These are phyloP conservation scores for Stenotaenia linearis DNA, from an alignment of 2,888 invertebrate genomes.

Conservation along the genomic window DNA sequence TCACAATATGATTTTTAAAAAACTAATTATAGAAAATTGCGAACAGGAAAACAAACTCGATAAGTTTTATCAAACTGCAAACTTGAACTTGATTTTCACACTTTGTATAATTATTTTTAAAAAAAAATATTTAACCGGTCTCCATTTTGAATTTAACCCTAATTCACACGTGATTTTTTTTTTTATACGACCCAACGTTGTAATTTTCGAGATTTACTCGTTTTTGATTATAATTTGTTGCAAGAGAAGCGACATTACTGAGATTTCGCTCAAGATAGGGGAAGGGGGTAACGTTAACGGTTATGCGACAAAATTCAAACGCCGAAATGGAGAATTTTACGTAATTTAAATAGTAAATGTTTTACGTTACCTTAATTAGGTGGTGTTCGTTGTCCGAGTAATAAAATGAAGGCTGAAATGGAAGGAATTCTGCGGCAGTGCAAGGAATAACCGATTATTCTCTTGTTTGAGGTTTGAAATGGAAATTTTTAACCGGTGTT, in stretches of 20 bases:
- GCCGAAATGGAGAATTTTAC: background rate
- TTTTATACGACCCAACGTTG: too few species aligned
- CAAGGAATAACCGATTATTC: background rate
- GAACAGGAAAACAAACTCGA: background rate
- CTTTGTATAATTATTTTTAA: too few species aligned
- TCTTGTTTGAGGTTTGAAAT: slow-evolving; percentile 8
- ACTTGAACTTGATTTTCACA: background rate
- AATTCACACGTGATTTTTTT: background rate
- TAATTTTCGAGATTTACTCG: background rate
- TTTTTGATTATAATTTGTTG: background rate
- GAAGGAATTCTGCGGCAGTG: background rate
- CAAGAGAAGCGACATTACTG: background rate
- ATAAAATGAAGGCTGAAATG: background rate
- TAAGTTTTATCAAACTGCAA: background rate
- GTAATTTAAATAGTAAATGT: background rate
- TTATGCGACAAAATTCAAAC: background rate
- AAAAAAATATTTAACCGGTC: too few species aligned
- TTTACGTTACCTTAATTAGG: background rate
- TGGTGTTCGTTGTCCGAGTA: background rate
- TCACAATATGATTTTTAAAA: background rate
- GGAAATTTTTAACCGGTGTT: background rate
- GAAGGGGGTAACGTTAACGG: background rate
- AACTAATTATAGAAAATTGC: slow-evolving; percentile 1
- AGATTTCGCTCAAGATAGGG: too few species aligned
- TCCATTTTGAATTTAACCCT: background rate